Conservation (phyloP, 1,140 invertebrate genomes). For the Hylaeus anthracinus region DNA sequence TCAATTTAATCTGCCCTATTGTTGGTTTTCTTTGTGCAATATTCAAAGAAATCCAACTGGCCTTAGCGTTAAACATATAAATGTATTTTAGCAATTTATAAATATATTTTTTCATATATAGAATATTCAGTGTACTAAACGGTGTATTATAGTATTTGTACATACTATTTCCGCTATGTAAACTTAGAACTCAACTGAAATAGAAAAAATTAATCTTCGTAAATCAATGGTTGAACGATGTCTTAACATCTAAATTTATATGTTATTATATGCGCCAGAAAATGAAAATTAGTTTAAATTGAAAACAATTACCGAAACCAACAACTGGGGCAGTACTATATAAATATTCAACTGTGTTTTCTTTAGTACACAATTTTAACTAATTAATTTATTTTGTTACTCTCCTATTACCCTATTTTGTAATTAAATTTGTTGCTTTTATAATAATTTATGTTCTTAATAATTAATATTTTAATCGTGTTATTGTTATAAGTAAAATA, state of each 20-base stretch:
- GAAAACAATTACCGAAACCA: conserved; percentile 67
- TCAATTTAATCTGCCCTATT: conserved; percentile 76
- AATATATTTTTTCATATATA: conserved; percentile 4
- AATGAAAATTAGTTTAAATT: conserved; percentile 14
- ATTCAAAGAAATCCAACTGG: not conserved
- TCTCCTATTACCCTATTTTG: conserved; percentile 80
- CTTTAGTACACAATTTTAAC: conserved; percentile 73
- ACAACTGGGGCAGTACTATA: conserved; percentile 74
- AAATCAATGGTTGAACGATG: not conserved
- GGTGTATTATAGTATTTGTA: conserved; percentile 3
- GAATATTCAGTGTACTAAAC: conserved; percentile 3
- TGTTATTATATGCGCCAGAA: not conserved
- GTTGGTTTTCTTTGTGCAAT: conserved; percentile 74
- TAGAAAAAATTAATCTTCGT: conserved; percentile 11
- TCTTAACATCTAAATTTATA: not conserved
- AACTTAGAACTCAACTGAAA: conserved; percentile 15
- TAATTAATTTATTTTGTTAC: conserved; percentile 78
- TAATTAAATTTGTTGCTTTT: conserved; percentile 78
- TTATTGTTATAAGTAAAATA: conserved; percentile 78
- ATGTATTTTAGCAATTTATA: conserved; percentile 3
- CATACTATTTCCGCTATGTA: not conserved
- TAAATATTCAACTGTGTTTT: conserved; percentile 74
- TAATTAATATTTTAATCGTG: conserved; percentile 69
- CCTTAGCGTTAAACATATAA: not conserved
- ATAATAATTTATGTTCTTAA: conserved; percentile 78